Base-by-base conservation (phyloP, 92 coral and sea anemone species). In the Ricordea florida region DNA sequence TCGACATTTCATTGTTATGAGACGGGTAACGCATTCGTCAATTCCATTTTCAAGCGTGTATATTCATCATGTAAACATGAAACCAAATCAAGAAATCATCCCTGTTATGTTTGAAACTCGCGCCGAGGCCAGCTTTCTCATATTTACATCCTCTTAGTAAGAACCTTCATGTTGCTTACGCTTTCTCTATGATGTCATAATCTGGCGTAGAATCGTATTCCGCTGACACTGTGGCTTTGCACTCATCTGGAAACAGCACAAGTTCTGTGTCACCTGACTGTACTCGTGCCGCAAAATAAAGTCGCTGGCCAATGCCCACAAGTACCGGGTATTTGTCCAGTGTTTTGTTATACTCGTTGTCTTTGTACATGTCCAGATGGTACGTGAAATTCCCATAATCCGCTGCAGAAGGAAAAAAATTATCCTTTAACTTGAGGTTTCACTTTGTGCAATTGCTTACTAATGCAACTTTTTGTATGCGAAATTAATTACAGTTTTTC, bases 351-450 rank as follows among this genome's bases (percentile, higher is more conserved):
- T 87, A 79, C 18, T 91, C 56, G 32, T 83, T 67, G 15, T 60
- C 69, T 32, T 77, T 79, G 81, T 87, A 87, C 66, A 91, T 72
- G 69, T 91, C 79, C 92, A 87, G 72, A 3, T 60, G 42, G 40
- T 81, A 91, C 18, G 97, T 83, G 75, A 87, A 91, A 61, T 91
- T 91, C 18, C 97, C 97, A 29, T 49, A 91, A 33, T 78, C 63
- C 27, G 56, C 93, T 90, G 47, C 14, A n/a, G 34, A 49, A 22
- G 26, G 41, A 36, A 53, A 11, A 49, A 63, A n/a, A n/a, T n/a
- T n/a, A n/a, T n/a, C n/a, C n/a, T n/a, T n/a, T n/a, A n/a, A n/a
- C n/a, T n/a, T n/a, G n/a, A n/a, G n/a, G n/a, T n/a, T n/a, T n/a
- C n/a, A n/a, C n/a, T n/a, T n/a, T n/a, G n/a, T n/a, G n/a, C n/a